phyloP scores from a whole-genome alignment of 2,888 invertebrate genomes.

The Barypeithes pellucidus region DNA sequence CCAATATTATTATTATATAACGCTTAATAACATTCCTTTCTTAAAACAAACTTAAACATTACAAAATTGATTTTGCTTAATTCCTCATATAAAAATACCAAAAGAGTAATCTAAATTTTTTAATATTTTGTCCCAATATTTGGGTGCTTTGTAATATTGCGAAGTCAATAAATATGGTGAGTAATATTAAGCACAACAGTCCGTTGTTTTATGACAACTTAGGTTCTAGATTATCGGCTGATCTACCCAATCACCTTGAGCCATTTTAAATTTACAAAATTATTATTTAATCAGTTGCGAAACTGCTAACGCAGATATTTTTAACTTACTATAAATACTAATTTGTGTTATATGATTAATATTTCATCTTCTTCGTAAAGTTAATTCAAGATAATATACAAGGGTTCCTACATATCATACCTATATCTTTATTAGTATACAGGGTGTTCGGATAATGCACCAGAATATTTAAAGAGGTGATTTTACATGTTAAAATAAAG shows the following conservation, averaged over 20 bases:
- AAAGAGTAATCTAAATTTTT: neutral
- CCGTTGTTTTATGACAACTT: neutral
- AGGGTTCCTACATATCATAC: no score
- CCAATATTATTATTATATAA: neutral
- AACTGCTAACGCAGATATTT: neutral
- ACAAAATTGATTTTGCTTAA: neutral
- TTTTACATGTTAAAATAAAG: no score
- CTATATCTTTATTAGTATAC: no score
- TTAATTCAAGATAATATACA: no score
- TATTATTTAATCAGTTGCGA: neutral
- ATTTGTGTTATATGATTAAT: neutral
- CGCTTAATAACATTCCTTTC: neutral
- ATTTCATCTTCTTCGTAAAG: neutral
- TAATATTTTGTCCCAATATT: neutral
- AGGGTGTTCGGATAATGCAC: no score
- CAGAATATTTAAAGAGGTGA: no score
- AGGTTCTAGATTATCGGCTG: neutral
- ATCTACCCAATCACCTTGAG: slow-evolving; percentile 14
- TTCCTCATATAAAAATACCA: neutral
- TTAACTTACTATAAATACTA: neutral
- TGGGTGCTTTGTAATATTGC: no score
- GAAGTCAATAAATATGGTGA: no score
- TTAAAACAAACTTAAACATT: neutral
- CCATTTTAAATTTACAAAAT: slow-evolving; percentile 11
- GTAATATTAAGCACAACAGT: neutral